A percentile compares a stretch with the other conserved stretches of the same genome.
Conservation (phyloP, 2,113 vertebrate genomes). For the Erythrolamprus reginae region DNA sequence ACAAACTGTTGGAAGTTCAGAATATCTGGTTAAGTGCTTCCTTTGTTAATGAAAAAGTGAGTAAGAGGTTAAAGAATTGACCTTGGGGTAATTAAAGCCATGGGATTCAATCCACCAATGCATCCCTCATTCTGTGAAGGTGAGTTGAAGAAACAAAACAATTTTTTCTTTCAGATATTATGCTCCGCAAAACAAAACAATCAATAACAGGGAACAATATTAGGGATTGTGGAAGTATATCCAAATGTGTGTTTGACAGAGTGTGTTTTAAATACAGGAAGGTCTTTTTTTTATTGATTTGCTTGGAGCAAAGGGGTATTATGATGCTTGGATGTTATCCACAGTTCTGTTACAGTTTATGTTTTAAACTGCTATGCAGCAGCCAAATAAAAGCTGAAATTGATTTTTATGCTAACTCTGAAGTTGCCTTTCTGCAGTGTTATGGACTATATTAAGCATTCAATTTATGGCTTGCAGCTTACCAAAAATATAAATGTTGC, state of each 20-base stretch:
- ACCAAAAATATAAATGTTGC: conserved; percentile 46
- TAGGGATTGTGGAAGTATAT: background rate
- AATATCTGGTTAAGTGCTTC: background rate
- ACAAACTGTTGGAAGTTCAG: background rate
- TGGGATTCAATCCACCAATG: background rate
- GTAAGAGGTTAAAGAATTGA: background rate
- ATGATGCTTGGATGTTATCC: conserved; percentile 57
- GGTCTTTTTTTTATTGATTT: conserved; percentile 45
- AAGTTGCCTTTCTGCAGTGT: conserved; percentile 57
- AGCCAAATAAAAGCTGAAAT: conserved; percentile 61
- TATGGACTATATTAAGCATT: conserved; percentile 59
- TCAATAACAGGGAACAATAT: conserved; percentile 42
- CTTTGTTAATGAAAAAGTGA: background rate
- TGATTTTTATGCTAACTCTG: conserved; percentile 61
- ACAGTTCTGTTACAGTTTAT: conserved; percentile 53
- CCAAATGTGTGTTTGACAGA: background rate
- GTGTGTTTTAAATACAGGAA: conserved; percentile 21
- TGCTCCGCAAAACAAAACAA: conserved; percentile 49
- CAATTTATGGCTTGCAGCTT: conserved; percentile 56
- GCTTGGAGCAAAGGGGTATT: conserved; percentile 36
- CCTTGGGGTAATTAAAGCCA: background rate
- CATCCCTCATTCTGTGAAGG: conserved; percentile 11
- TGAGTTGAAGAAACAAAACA: conserved; percentile 25
- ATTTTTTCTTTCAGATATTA: conserved; percentile 39
- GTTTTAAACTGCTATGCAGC: conserved; percentile 51